Conservation (phyloP, 2,113 vertebrate genomes). For the Campylorhamphus procurvoides region DNA sequence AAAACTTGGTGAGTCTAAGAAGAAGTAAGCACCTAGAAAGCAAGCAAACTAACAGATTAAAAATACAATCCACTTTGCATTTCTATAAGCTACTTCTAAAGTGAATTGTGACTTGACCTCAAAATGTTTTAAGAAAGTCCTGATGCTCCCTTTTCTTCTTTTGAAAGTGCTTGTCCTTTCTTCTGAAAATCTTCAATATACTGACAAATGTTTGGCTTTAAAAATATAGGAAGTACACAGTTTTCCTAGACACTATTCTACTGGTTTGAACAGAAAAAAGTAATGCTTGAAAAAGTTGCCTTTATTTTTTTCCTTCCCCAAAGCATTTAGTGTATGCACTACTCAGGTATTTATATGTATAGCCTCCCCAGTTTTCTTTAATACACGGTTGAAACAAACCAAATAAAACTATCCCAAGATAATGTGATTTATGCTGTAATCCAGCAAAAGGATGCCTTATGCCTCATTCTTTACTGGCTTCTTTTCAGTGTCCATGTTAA, state of each 20-base stretch:
- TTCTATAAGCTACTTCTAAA: neutral
- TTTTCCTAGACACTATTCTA: neutral
- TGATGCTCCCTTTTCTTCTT: neutral
- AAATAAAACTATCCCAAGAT: neutral
- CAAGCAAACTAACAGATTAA: neutral
- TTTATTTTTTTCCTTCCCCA: neutral
- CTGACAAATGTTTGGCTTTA: neutral
- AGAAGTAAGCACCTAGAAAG: neutral
- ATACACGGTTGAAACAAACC: neutral
- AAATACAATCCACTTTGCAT: neutral
- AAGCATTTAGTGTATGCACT: neutral
- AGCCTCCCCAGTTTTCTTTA: neutral
- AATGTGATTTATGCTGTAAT: neutral
- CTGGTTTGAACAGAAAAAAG: neutral
- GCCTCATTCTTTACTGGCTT: neutral
- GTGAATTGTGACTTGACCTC: neutral
- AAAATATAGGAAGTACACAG: neutral
- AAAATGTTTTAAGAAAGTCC: neutral
- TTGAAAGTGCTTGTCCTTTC: neutral
- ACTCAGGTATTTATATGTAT: neutral
- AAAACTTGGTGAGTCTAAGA: neutral
- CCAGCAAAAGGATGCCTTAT: neutral
- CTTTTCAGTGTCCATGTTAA: neutral
- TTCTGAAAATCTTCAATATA: neutral
- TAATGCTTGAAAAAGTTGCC: neutral